Evolutionary conservation across 2,113 vertebrate species (phyloP).

Genomic region (Arvicanthis niloticus): DNA sequence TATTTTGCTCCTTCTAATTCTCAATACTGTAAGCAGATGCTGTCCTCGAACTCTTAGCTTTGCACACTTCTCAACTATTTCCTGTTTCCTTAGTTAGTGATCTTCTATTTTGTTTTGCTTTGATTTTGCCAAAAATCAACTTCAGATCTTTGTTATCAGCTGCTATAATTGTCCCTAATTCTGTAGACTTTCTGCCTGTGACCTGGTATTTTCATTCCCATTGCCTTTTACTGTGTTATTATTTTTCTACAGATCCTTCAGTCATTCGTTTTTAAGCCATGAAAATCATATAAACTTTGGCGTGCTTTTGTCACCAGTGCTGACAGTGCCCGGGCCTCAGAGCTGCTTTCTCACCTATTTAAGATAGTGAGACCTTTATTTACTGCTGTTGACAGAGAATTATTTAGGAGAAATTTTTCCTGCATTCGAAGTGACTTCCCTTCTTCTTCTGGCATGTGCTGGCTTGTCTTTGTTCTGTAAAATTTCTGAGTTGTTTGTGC

Average conservation of each 20-base stretch:
- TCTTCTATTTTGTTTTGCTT: not conserved
- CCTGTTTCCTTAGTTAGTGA: not conserved
- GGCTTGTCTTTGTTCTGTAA: not conserved
- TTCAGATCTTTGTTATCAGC: not conserved
- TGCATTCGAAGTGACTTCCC: not conserved
- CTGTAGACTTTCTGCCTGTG: not conserved
- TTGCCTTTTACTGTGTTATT: not conserved
- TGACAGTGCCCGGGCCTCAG: not conserved
- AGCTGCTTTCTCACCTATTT: not conserved
- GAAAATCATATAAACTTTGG: not conserved
- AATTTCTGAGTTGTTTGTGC: conserved; percentile 17
- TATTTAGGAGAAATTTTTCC: not conserved
- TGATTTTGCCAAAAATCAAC: not conserved
- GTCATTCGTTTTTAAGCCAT: not conserved
- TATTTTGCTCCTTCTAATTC: not conserved
- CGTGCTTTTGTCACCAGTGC: not conserved
- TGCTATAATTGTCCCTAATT: not conserved
- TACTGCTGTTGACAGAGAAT: not conserved
- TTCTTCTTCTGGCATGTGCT: not conserved
- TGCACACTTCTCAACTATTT: not conserved
- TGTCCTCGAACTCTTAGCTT: not conserved
- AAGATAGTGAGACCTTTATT: not conserved
- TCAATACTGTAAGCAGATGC: not conserved
- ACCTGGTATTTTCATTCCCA: not conserved
- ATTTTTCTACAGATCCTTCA: not conserved